Base-by-base conservation (phyloP, 1,140 invertebrate species). In the Ridgeia piscesae region DNA sequence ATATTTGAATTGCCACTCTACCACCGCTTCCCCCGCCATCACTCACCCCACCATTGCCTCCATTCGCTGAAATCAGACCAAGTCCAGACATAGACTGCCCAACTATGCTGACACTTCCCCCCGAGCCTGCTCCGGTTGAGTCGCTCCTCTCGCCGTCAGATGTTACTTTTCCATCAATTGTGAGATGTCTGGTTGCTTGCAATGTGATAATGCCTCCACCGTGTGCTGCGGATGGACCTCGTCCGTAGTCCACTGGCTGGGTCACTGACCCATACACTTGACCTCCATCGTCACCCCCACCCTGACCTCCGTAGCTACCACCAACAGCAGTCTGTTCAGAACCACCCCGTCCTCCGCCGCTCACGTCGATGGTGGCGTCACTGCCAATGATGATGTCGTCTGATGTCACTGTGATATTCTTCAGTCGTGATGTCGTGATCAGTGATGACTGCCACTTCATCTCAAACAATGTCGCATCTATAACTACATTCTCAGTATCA, bases 1-100 rank as follows among this genome's bases (percentile, higher is more conserved):
- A 77, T 17, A 92, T 94, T 91, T 92, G 89, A 27, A 95, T 93
- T 6, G 94, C 92, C 77, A 94, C 92, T 89, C 94, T 93, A 11
- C 94, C 94, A 91, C 94, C 94, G 90, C 94, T 93, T 11, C 94
- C 94, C 89, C 94, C 94, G 9, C 93, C 94, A 92, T 50, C 50
- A n/a, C 17, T 90, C 91, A 92, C 93, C 58, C 58, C 58, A 11
- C 94, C 94, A 91, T 93, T 94, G 92, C 94, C 93, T 17, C 91
- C 91, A 35, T 14, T 34, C 2, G 92, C 93, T 33, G 92, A 93
- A 31, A 95, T 92, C 35, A 89, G 89, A 34, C 94, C 94, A 93
- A 94, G 94, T 17, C 94, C 94, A 90, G 93, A 91, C 17, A 95
- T 89, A 17, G 90, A 88, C 33, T 93, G 92, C n/a, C 93, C 92